Conservation (phyloP, 2,113 vertebrate genomes). For the Elephantulus edwardii region DNA sequence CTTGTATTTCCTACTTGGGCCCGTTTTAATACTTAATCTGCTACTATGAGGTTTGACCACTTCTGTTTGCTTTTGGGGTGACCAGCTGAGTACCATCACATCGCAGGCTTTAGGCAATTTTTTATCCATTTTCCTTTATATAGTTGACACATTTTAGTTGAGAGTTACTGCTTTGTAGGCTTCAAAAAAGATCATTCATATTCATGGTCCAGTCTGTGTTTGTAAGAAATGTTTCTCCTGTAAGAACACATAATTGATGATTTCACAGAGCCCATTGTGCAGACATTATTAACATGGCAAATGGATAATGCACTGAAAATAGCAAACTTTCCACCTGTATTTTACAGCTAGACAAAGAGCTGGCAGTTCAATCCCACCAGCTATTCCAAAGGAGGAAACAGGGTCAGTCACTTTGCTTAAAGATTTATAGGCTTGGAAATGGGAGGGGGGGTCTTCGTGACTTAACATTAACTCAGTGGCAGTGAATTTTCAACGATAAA, state of each 20-base stretch:
- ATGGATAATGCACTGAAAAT: background rate
- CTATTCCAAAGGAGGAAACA: background rate
- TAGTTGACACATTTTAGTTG: slow-evolving; percentile 10
- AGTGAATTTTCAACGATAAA: too few relatives aligned
- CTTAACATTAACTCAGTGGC: too few relatives aligned
- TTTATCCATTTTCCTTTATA: slow-evolving; percentile 8
- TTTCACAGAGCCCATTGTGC: background rate
- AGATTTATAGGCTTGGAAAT: background rate
- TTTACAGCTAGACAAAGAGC: too few relatives aligned
- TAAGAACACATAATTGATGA: background rate
- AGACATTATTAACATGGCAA: background rate
- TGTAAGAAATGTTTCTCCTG: slow-evolving; percentile 20
- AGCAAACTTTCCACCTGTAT: background rate
- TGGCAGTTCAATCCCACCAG: too few relatives aligned
- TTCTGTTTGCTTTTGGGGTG: background rate
- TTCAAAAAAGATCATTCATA: background rate
- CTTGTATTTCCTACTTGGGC: background rate
- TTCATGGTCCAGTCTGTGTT: background rate
- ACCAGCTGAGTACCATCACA: background rate
- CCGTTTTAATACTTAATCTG: background rate
- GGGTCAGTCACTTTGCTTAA: background rate
- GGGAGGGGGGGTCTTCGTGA: too few relatives aligned
- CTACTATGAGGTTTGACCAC: background rate
- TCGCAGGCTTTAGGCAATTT: background rate
- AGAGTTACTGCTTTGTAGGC: background rate